phyloP scores from a whole-genome alignment of 2,797 vertebrate species.

The Pterois miles region DNA sequence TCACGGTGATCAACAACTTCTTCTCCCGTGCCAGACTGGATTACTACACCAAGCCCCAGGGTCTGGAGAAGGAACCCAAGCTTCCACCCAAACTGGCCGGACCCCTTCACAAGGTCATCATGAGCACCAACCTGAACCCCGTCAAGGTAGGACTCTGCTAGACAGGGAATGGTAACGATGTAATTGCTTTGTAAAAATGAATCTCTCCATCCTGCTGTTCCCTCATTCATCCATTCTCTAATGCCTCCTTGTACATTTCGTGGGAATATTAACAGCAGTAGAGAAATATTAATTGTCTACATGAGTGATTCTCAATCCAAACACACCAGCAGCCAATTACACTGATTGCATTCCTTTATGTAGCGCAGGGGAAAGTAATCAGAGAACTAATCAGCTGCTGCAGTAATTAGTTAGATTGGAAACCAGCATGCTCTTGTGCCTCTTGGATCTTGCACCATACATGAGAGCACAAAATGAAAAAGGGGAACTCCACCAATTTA shows the following conservation, averaged over 20 bases:
- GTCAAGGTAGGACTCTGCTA: constrained; percentile 86
- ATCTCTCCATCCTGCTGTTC: too few relatives aligned
- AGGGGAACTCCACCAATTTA: too few relatives aligned
- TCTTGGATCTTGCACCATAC: neutral
- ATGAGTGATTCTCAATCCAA: neutral
- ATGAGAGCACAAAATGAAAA: neutral
- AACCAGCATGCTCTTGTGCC: neutral
- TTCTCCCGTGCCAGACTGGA: constrained; percentile 95
- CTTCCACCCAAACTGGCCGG: constrained; percentile 92
- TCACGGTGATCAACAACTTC: constrained; percentile 98
- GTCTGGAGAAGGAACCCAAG: constrained; percentile 95
- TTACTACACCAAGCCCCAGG: constrained; percentile 95
- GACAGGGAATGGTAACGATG: neutral
- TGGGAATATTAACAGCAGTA: too few relatives aligned
- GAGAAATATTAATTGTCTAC: too few relatives aligned
- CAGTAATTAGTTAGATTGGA: neutral
- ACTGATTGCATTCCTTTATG: neutral
- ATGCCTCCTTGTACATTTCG: too few relatives aligned
- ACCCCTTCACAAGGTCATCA: constrained; percentile 96
- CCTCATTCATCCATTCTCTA: too few relatives aligned
- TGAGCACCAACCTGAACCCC: constrained; percentile 96
- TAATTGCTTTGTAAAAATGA: neutral
- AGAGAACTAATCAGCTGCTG: neutral
- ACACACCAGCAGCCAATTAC: neutral
- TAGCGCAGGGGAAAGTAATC: neutral